Evolutionary conservation across 2,888 invertebrate species (phyloP).

Genomic region (Phortica okadai): DNA sequence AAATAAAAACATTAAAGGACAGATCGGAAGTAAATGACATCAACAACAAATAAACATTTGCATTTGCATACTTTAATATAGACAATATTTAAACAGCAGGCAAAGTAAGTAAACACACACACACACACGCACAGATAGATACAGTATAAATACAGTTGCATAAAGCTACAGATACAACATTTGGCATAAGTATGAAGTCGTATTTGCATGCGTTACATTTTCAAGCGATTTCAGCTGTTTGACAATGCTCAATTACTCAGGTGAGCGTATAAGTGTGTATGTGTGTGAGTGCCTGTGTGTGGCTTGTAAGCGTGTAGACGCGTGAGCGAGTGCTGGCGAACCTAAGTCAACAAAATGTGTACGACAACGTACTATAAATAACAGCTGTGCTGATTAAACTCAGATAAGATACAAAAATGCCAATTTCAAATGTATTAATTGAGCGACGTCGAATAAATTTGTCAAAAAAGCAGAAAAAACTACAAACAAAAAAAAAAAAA

Average conservation of each 20-base stretch:
- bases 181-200: not conserved
- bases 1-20: not conserved
- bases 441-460: not conserved
- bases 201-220: not conserved
- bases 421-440: constrained; percentile 22
- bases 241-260: constrained; percentile 30
- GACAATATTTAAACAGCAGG: constrained; percentile 43
- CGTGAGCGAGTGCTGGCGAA: constrained; percentile 25
- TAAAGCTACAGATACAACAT: not conserved
- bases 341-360: constrained; percentile 36
- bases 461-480: not conserved
- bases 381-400: constrained; percentile 46
- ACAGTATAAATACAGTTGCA: not conserved
- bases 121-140: constrained; percentile 2
- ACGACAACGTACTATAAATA: constrained; percentile 36
- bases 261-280: constrained; percentile 4
- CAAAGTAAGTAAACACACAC: not conserved
- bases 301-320: no score
- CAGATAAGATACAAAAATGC: constrained; percentile 29
- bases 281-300: not conserved
- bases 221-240: not conserved
- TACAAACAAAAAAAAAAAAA: not conserved
- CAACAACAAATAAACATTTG: not conserved
- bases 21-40: not conserved
- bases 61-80: constrained; percentile 11